A percentile compares a stretch with the other conserved stretches of the same genome.
Evolutionary conservation across 2,797 vertebrate species (phyloP).

Genomic region (Aplochiton taeniatus): DNA sequence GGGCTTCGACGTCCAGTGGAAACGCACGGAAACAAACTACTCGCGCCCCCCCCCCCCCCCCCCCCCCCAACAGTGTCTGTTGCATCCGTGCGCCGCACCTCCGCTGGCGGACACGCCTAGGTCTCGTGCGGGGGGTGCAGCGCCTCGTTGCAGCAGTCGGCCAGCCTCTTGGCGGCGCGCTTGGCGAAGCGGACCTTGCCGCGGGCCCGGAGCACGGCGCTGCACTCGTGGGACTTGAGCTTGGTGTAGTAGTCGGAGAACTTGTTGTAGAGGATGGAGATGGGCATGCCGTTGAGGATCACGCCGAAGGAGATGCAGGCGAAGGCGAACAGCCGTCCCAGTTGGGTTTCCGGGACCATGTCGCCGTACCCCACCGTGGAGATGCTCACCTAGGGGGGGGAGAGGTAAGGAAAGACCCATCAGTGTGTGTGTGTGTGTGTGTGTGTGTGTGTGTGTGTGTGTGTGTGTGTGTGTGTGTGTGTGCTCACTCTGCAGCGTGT

Average conservation of each 20-base stretch:
- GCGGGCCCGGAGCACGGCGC: slow-evolving; percentile 48
- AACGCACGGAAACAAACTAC: too few relatives aligned
- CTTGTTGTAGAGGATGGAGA: slow-evolving; percentile 83
- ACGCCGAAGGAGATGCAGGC: slow-evolving; percentile 81
- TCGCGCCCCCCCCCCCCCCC: too few relatives aligned
- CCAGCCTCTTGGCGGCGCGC: slow-evolving; percentile 55
- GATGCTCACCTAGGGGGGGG: slow-evolving; percentile 75
- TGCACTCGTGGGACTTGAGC: slow-evolving; percentile 75
- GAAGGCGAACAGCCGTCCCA: slow-evolving; percentile 77
- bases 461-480: too few relatives aligned
- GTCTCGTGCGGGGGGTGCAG: too few relatives aligned
- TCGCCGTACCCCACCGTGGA: slow-evolving; percentile 83
- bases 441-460: too few relatives aligned
- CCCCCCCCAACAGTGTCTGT: too few relatives aligned
- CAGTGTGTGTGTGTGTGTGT: neutral
- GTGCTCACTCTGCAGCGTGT: too few relatives aligned
- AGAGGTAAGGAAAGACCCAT: neutral
- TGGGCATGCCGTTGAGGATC: slow-evolving; percentile 84
- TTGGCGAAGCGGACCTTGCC: slow-evolving; percentile 62
- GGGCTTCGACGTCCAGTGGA: too few relatives aligned
- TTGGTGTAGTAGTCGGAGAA: slow-evolving; percentile 84
- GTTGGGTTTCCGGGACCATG: slow-evolving; percentile 70
- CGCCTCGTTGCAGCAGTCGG: slow-evolving; percentile 40
- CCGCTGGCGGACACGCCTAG: too few relatives aligned
- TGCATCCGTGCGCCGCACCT: too few relatives aligned